phyloP scores from a whole-genome alignment of 2,113 vertebrate genomes.

The Neotragus pygmaeus region DNA sequence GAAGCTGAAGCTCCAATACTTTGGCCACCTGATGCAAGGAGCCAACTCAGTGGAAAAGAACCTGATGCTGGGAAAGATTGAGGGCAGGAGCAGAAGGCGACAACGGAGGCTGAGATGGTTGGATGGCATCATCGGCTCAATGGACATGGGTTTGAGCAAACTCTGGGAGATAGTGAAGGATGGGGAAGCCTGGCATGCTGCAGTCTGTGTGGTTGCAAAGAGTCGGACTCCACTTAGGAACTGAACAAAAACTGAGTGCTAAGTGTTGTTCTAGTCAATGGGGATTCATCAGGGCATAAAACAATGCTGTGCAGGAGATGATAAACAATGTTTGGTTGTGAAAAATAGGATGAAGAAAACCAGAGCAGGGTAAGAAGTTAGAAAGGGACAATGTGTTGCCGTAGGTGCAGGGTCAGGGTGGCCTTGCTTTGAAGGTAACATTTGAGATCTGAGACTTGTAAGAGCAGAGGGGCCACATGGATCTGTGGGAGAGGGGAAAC shows the following conservation, averaged over 20 bases:
- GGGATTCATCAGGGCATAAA: neutral
- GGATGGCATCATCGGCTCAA: neutral
- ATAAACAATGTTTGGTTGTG: neutral
- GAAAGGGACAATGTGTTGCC: neutral
- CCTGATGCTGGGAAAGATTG: neutral
- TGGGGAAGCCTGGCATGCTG: neutral
- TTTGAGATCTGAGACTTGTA: neutral
- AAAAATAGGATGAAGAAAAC: neutral
- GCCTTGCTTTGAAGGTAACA: neutral
- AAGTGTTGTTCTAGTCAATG: neutral
- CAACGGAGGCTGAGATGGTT: neutral
- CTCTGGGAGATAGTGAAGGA: neutral
- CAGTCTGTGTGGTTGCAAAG: neutral
- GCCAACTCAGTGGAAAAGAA: neutral
- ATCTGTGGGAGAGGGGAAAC: neutral
- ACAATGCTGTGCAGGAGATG: neutral
- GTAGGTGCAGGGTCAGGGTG: neutral
- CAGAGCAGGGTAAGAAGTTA: neutral
- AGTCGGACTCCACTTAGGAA: neutral
- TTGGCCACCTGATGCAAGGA: neutral
- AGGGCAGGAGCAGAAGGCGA: neutral
- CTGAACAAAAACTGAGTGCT: neutral
- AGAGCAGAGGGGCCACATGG: neutral
- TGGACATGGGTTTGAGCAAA: neutral
- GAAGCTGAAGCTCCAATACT: neutral